Evolutionary conservation across 2,797 vertebrate species (phyloP).

Genomic region (Pteropus rufus): DNA sequence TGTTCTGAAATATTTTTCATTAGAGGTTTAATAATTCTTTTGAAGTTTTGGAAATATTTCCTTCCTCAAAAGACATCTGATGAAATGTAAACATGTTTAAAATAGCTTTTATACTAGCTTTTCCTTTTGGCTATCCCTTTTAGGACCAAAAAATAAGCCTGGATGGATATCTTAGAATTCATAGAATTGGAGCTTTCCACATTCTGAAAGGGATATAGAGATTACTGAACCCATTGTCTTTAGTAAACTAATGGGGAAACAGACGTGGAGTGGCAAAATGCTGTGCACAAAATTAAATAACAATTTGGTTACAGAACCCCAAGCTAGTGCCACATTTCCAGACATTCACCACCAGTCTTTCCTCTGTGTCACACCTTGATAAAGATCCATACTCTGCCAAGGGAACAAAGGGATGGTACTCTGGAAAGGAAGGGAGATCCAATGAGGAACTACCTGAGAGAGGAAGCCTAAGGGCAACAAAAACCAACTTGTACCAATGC

Average conservation of each 20-base stretch:
- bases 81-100: neutral
- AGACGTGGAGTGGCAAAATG: neutral
- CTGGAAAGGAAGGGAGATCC: neutral
- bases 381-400: neutral
- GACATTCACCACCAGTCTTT: neutral
- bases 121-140: neutral
- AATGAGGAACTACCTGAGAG: neutral
- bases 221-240: neutral
- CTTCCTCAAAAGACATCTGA: neutral
- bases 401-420: neutral
- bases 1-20: slow-evolving; percentile 2
- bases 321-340: neutral
- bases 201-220: neutral
- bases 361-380: neutral
- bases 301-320: neutral
- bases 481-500: neutral
- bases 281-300: neutral
- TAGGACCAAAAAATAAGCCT: neutral
- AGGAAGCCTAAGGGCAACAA: neutral
- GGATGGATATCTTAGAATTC: neutral
- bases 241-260: neutral
- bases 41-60: neutral
- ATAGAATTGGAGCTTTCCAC: neutral
- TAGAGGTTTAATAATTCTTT: neutral
- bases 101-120: neutral